Base-by-base conservation (phyloP, 2,888 invertebrate genomes). In the Sylvicola cinctus region DNA sequence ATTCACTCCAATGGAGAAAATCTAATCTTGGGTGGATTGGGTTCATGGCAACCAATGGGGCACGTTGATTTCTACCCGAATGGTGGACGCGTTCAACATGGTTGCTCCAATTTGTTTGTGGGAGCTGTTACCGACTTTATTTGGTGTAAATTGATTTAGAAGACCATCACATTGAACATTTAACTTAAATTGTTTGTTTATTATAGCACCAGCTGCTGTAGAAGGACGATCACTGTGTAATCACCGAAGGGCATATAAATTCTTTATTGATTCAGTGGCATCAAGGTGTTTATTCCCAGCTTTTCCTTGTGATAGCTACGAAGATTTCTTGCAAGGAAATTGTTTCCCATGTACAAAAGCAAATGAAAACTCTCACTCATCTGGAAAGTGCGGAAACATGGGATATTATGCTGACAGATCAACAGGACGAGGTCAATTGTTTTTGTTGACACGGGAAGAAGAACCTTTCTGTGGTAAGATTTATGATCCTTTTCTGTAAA, bases 381-480 rank as follows among this genome's bases (percentile, higher is more conserved):
- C 62, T 3, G 59, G 65, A 2, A 62, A 69, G 1, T 91, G 90
- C 53, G 85, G 85, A 25, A 83, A 84, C 51, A 87, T 91, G 87
- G 91, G 91, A 0, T 91, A 87, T 59, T 87, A 87, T 54, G 83
- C 91, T 2, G 81, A 90, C 53, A 65, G 74, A 32, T 80, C 83
- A 0, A 66, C 71, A 4, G 87, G 81, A 0, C 63, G 84, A 17
- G 90, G 90, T 0, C 79, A 80, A 44, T 64, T 90, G n/a, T 93
- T 81, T 50, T 61, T 91, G 31, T 67, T 87, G 3, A 93, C 93
- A 0, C 67, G 88, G 40, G 83, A 85, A 41, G 83, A 84, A 49
- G 84, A 87, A 53, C 91, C 91, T 1, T 91, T 88, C 54, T 91
- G 91, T 58, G 79, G n/a, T n/a, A n/a, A n/a, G n/a, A n/a, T n/a